A percentile compares a stretch with the other conserved stretches of the same genome.
phyloP scores from a whole-genome alignment of 2,113 vertebrate genomes.

The Piprites chloris region DNA sequence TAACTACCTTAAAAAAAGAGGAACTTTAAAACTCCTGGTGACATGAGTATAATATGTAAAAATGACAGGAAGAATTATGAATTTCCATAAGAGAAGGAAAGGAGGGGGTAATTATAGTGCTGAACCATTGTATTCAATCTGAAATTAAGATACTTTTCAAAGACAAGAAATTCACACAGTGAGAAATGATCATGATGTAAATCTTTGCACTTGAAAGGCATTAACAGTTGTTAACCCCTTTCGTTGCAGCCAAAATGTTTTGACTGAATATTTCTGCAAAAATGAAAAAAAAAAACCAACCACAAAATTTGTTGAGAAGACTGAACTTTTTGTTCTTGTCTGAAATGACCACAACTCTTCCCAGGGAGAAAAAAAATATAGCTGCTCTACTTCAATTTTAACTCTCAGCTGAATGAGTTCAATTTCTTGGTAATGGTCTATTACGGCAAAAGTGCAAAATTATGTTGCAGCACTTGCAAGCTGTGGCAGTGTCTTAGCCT shows the following conservation, averaged over 20 bases:
- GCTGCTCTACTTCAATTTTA: background rate
- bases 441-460: background rate
- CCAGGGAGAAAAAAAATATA: background rate
- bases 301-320: background rate
- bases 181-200: constrained; percentile 28
- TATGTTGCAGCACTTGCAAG: background rate
- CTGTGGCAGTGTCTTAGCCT: background rate
- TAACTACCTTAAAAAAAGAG: constrained; percentile 54
- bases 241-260: constrained; percentile 40
- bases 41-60: constrained; percentile 58
- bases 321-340: background rate
- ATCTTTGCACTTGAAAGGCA: constrained; percentile 27
- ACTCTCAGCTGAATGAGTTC: background rate
- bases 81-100: constrained; percentile 54
- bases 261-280: background rate
- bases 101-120: constrained; percentile 55
- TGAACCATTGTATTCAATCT: background rate
- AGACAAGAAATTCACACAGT: background rate
- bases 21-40: constrained; percentile 57
- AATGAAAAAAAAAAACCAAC: background rate
- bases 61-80: constrained; percentile 63
- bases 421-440: background rate
- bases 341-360: constrained; percentile 12
- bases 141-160: constrained; percentile 55
- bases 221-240: constrained; percentile 56